These are phyloP conservation scores for Suncus etruscus DNA, from an alignment of 2,113 vertebrate species.

Conservation along the genomic window DNA sequence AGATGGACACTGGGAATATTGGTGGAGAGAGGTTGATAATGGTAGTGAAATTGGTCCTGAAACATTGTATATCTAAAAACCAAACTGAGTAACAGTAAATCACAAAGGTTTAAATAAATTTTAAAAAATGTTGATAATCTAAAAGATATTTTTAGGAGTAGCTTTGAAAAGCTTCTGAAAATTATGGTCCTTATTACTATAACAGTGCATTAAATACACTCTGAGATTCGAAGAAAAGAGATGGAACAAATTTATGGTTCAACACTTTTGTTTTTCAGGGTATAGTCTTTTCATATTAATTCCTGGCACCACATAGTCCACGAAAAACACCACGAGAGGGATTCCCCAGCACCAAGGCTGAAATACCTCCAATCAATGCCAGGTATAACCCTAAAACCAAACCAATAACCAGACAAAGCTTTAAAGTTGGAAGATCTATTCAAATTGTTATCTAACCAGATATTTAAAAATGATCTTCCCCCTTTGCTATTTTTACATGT, in stretches of 20 bases:
- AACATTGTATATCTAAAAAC: no score
- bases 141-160: constrained; percentile 21
- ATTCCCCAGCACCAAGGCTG: no score
- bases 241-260: not conserved
- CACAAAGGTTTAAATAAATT: not conserved
- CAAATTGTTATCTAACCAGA: not conserved
- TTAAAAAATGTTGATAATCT: not conserved
- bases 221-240: constrained; percentile 17
- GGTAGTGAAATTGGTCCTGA: no score
- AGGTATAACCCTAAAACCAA: no score
- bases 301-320: no score
- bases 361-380: no score
- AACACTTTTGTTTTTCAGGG: not conserved
- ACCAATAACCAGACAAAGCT: not conserved
- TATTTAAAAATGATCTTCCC: constrained; percentile 7
- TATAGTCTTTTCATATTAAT: no score
- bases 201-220: not conserved
- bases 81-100: no score
- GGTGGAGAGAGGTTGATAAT: no score
- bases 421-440: constrained; percentile 14
- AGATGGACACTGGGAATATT: no score
- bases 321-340: no score
- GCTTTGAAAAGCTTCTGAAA: constrained; percentile 20
- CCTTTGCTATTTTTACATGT: not conserved
- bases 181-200: not conserved